phyloP scores from a whole-genome alignment of 2,797 vertebrate genomes.

The Ammospiza maritima region DNA sequence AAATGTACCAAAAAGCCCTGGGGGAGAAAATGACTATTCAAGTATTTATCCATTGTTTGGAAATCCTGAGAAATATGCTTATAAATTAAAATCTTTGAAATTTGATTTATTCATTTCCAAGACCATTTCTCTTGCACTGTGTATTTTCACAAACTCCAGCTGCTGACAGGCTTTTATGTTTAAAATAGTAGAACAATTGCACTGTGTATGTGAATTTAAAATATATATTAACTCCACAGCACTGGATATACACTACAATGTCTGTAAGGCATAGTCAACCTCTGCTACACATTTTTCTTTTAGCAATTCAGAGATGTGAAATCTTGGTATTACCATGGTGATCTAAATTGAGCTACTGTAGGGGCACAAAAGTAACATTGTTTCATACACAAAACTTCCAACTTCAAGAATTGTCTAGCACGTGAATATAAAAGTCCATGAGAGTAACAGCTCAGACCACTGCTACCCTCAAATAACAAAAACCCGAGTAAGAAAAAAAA shows the following conservation, averaged over 20 bases:
- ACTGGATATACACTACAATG: background rate
- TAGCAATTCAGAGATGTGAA: background rate
- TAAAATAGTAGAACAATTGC: slow-evolving; percentile 13
- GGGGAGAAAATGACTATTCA: background rate
- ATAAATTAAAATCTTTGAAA: slow-evolving; percentile 47
- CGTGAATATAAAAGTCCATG: background rate
- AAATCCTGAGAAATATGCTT: slow-evolving; percentile 23
- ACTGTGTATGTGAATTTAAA: background rate
- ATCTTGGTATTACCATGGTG: background rate
- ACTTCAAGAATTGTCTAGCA: background rate
- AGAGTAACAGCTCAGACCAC: background rate
- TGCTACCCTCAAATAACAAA: background rate
- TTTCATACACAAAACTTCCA: background rate
- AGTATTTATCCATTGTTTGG: slow-evolving; percentile 26
- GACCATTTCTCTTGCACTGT: background rate
- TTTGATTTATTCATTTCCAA: slow-evolving; percentile 44
- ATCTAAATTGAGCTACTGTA: background rate
- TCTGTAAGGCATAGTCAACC: background rate
- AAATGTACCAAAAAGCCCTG: background rate
- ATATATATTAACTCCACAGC: background rate
- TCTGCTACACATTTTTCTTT: background rate
- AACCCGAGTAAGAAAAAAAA: background rate
- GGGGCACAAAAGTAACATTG: background rate
- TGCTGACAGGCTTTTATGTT: slow-evolving; percentile 29
- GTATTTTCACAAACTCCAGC: slow-evolving; percentile 27